Conservation (phyloP, 2,888 invertebrate genomes). For the Brenthis ino region DNA sequence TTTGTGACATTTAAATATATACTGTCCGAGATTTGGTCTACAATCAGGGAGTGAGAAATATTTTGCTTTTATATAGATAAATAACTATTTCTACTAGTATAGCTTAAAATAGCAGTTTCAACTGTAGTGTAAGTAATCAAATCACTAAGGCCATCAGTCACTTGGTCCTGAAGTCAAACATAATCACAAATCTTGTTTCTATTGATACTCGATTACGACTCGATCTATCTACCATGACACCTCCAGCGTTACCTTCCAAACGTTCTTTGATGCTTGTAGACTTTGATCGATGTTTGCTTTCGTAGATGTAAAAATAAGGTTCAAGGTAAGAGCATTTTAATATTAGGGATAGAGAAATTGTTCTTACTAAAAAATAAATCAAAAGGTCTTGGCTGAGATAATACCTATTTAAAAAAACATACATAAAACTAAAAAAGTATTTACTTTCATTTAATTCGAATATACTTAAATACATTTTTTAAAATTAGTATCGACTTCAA, state of each 20-base stretch:
- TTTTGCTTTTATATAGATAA: too few species aligned
- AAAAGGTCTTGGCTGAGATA: too few species aligned
- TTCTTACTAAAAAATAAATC: neutral
- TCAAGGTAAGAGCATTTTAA: slow-evolving; percentile 36
- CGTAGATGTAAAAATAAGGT: slow-evolving; percentile 42
- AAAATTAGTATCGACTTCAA: too few species aligned
- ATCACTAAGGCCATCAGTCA: slow-evolving; percentile 31
- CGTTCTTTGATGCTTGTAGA: slow-evolving; percentile 58
- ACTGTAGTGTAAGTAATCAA: slow-evolving; percentile 14
- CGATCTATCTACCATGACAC: slow-evolving; percentile 60
- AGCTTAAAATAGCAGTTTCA: too few species aligned
- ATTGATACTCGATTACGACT: slow-evolving; percentile 54
- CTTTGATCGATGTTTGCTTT: slow-evolving; percentile 63
- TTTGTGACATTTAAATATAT: too few species aligned
- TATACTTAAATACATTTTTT: too few species aligned
- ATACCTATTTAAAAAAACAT: too few species aligned
- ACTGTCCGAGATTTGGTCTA: too few species aligned
- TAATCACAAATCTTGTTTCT: slow-evolving; percentile 51
- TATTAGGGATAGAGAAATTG: slow-evolving; percentile 39
- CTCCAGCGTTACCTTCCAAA: slow-evolving; percentile 57
- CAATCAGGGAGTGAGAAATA: too few species aligned
- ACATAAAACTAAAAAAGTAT: too few species aligned
- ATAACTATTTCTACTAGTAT: too few species aligned
- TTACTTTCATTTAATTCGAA: too few species aligned
- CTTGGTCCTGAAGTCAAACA: slow-evolving; percentile 32